A percentile compares a stretch with the other conserved stretches of the same genome.
Evolutionary conservation across 2,888 invertebrate species (phyloP).

Genomic region (Priocnemis perturbator): DNA sequence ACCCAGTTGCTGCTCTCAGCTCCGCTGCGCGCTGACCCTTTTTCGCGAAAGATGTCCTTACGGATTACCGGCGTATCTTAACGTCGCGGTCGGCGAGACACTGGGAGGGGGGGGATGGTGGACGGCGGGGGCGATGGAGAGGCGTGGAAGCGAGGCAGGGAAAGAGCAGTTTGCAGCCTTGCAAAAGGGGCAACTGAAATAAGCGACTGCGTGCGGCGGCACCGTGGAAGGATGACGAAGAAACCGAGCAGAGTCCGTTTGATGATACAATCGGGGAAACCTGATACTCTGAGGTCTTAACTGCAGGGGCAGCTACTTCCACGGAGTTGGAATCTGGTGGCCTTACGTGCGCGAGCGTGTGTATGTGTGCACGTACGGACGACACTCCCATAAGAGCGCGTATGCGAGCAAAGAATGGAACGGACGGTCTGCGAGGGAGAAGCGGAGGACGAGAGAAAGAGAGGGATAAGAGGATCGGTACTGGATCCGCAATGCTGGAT

Average conservation of each 20-base stretch:
- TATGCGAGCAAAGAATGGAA: background rate
- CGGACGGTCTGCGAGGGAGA: background rate
- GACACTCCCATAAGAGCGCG: background rate
- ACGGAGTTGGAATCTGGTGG: slow-evolving; percentile 60
- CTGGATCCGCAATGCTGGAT: slow-evolving; percentile 51
- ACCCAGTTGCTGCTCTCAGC: slow-evolving; percentile 29
- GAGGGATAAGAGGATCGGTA: slow-evolving; percentile 41
- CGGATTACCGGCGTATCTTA: slow-evolving; percentile 56
- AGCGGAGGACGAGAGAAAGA: background rate
- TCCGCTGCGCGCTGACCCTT: slow-evolving; percentile 51
- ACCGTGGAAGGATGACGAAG: slow-evolving; percentile 47
- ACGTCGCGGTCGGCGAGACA: slow-evolving; percentile 33
- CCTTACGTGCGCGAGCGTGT: background rate
- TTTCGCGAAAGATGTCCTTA: slow-evolving; percentile 58
- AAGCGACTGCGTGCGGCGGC: slow-evolving; percentile 22
- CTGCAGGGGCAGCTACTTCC: slow-evolving; percentile 66
- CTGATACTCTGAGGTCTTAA: slow-evolving; percentile 69
- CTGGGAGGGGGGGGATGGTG: background rate
- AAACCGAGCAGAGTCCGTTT: slow-evolving; percentile 61
- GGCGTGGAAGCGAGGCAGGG: background rate
- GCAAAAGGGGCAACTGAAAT: slow-evolving; percentile 46
- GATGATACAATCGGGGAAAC: slow-evolving; percentile 70
- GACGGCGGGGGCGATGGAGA: background rate
- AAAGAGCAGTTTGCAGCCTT: slow-evolving; percentile 17
- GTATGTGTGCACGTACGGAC: background rate